phyloP scores from a whole-genome alignment of 2,113 vertebrate species.

The Calidris pugnax region DNA sequence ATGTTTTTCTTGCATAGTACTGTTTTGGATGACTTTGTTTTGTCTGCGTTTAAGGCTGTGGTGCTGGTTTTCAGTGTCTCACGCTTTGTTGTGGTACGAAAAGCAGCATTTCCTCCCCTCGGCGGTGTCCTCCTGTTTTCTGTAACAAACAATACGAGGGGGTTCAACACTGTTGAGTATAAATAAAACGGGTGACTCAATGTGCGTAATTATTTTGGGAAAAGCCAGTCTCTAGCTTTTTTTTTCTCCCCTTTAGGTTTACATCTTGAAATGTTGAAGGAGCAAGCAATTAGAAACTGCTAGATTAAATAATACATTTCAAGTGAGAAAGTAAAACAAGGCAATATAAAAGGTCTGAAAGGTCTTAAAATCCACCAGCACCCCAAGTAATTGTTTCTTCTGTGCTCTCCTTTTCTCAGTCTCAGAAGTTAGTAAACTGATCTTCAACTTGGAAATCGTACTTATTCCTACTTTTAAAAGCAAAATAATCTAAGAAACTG shows the following conservation, averaged over 20 bases:
- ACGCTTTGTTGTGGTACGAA: constrained; percentile 40
- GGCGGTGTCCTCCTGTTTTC: background rate
- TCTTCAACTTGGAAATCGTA: background rate
- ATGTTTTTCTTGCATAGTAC: background rate
- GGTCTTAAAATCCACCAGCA: background rate
- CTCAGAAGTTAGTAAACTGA: background rate
- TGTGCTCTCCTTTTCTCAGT: background rate
- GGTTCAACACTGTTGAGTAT: constrained; percentile 12
- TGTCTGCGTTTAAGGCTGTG: constrained; percentile 16
- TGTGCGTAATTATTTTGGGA: background rate
- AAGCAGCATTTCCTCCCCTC: background rate
- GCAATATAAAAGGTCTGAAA: background rate
- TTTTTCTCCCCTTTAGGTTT: background rate
- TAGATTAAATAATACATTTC: background rate
- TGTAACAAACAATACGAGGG: background rate
- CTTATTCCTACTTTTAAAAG: background rate
- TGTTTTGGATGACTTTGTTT: constrained; percentile 54
- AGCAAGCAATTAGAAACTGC: background rate
- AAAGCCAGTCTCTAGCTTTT: background rate
- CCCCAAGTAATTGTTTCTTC: background rate
- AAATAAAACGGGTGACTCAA: constrained; percentile 10
- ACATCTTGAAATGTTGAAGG: background rate
- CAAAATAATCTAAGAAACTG: background rate
- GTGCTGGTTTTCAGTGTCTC: background rate
- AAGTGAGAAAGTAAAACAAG: background rate